Percentiles rank a stretch among this genome's conserved stretches.
phyloP scores from a whole-genome alignment of 2,797 vertebrate genomes.

The Acomys russatus region DNA sequence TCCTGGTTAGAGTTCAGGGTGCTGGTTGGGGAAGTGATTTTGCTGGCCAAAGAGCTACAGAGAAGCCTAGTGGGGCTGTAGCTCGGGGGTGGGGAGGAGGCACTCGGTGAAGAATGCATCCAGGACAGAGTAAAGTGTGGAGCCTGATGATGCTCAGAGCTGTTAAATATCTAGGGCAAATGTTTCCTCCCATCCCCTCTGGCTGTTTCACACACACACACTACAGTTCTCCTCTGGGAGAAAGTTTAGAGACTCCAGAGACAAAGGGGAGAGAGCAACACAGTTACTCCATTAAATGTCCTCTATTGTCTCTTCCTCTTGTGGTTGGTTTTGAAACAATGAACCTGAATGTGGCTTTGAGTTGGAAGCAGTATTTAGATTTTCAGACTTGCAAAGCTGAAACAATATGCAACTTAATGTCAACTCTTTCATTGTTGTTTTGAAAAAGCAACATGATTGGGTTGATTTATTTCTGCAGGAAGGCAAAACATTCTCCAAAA shows the following conservation, averaged over 20 bases:
- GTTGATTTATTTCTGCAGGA: background rate
- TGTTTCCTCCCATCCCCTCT: background rate
- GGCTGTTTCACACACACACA: background rate
- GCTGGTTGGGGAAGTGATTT: background rate
- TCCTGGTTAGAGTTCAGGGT: background rate
- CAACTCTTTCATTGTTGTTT: constrained; percentile 26
- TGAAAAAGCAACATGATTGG: background rate
- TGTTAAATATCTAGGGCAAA: background rate
- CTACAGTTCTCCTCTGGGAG: background rate
- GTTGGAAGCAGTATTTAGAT: constrained; percentile 7
- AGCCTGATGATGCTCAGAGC: background rate
- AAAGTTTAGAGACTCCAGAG: background rate
- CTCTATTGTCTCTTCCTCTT: constrained; percentile 30
- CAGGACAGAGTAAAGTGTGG: background rate
- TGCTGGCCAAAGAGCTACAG: background rate
- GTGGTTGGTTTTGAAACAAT: background rate
- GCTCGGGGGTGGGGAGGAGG: background rate
- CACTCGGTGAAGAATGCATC: background rate
- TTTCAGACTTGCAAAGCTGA: background rate
- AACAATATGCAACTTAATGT: background rate
- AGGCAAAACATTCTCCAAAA: constrained; percentile 36
- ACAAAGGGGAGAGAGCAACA: background rate
- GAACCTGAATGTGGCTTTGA: constrained; percentile 32
- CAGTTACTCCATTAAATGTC: background rate
- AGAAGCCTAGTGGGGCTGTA: background rate